phyloP scores from a whole-genome alignment of 2,888 invertebrate genomes.

The Latheticus oryzae region DNA sequence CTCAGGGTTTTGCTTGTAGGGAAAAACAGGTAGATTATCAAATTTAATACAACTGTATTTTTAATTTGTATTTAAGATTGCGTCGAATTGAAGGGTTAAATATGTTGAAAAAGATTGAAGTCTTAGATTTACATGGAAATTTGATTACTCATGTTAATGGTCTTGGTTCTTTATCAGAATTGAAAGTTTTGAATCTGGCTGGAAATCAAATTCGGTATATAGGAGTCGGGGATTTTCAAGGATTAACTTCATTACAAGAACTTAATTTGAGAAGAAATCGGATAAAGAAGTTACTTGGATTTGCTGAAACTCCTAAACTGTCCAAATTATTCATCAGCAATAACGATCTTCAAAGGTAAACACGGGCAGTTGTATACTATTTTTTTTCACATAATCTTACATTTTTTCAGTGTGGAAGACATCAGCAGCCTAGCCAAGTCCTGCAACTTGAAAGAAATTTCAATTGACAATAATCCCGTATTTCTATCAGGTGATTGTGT shows the following conservation, averaged over 20 bases:
- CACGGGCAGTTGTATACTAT: neutral
- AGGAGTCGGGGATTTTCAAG: constrained; percentile 81
- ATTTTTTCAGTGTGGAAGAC: constrained; percentile 78
- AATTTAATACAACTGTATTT: too few relatives aligned
- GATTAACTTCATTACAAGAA: constrained; percentile 83
- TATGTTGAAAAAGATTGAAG: constrained; percentile 81
- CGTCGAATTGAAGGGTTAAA: constrained; percentile 82
- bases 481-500: constrained; percentile 84
- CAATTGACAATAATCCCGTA: constrained; percentile 88
- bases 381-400: neutral
- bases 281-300: constrained; percentile 82
- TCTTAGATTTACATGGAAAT: constrained; percentile 93
- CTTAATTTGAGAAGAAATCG: constrained; percentile 90
- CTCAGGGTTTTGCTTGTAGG: constrained; percentile 89
- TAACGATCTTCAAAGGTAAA: constrained; percentile 77
- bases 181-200: constrained; percentile 92
- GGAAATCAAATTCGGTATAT: constrained; percentile 89
- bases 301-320: constrained; percentile 80
- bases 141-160: constrained; percentile 79
- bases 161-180: constrained; percentile 75
- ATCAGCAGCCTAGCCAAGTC: constrained; percentile 86
- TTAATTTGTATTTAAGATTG: constrained; percentile 71
- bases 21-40: constrained; percentile 80
- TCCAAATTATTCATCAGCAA: constrained; percentile 86
- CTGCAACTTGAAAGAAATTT: constrained; percentile 81